Percentiles rank a stretch among this genome's conserved stretches.
Conservation (phyloP, 2,797 vertebrate genomes). For the Lacerta viridis region DNA sequence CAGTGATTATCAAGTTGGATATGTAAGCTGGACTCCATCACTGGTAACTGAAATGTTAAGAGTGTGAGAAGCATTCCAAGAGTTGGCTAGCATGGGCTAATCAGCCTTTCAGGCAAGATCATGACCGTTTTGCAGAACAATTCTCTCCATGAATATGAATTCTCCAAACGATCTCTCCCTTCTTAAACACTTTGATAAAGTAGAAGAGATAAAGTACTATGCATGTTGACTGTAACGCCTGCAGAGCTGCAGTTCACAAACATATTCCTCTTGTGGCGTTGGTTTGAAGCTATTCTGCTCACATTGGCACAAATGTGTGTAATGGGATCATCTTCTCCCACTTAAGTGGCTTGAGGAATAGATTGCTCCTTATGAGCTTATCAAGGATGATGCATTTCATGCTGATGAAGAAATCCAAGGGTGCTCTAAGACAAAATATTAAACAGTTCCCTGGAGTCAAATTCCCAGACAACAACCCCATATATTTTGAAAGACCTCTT, state of each 20-base stretch:
- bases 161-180: no score
- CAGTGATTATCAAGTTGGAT: neutral
- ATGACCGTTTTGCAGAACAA: neutral
- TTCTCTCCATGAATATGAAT: neutral
- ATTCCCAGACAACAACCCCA: neutral
- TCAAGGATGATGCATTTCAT: neutral
- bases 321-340: neutral
- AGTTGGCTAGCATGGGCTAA: neutral
- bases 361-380: neutral
- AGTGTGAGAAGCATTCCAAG: neutral
- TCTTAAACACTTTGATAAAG: neutral
- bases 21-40: neutral
- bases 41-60: neutral
- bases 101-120: neutral
- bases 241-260: neutral
- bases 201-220: no score
- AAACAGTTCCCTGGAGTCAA: constrained; percentile 4
- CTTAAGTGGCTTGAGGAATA: neutral
- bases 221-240: neutral
- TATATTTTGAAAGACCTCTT: constrained; percentile 25
- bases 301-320: neutral
- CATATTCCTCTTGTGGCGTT: neutral
- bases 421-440: neutral
- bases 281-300: neutral
- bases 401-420: neutral